Evolutionary conservation across 2,113 vertebrate species (phyloP).

Genomic region (Chelonoidis abingdonii): DNA sequence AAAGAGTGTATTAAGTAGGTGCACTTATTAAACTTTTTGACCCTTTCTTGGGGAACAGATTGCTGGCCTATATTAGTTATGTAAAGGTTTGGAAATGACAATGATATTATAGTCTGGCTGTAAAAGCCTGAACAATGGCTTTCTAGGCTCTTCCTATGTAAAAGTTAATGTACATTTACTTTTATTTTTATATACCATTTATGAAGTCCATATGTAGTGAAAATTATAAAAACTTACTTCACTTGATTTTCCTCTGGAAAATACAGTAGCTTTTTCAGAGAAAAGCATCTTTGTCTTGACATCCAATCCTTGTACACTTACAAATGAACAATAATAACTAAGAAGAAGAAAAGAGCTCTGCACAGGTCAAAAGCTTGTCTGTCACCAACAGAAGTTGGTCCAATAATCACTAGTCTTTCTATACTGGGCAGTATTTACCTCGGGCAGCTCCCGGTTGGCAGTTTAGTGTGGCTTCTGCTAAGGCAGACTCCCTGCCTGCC

Average conservation of each 20-base stretch:
- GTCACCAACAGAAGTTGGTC: background rate
- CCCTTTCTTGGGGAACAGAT: background rate
- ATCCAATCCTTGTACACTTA: background rate
- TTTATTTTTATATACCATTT: background rate
- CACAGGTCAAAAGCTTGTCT: too few species aligned
- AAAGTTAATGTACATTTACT: rapidly evolving
- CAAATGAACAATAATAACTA: background rate
- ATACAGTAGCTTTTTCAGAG: background rate
- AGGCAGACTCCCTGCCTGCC: too few species aligned
- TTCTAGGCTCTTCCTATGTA: rapidly evolving
- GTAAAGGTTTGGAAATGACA: background rate
- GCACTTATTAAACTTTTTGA: background rate
- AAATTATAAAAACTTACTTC: background rate
- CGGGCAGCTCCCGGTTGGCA: too few species aligned
- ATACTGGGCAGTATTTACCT: too few species aligned
- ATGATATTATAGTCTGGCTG: too few species aligned
- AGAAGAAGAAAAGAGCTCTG: background rate
- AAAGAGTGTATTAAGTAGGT: background rate
- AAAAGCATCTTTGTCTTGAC: background rate
- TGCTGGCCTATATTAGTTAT: background rate
- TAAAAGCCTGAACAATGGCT: background rate
- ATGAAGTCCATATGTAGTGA: background rate
- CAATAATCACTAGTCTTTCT: background rate
- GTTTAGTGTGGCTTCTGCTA: too few species aligned
- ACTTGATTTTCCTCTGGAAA: background rate